Base-by-base conservation (phyloP, 1,140 invertebrate species). In the Lepidotrigona ventralis region DNA sequence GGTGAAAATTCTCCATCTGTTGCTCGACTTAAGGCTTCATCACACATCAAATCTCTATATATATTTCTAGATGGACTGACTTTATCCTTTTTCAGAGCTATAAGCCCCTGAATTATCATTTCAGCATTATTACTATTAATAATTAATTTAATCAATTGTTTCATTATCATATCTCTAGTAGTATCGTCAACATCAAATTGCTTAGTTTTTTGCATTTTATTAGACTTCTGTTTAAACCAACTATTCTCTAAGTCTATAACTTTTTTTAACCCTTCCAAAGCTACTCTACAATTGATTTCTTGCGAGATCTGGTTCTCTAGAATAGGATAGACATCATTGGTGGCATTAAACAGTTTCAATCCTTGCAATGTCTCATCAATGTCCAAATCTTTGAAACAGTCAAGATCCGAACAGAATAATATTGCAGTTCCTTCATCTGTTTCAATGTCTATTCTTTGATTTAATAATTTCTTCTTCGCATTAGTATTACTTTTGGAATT, bases 1-100 rank as follows among this genome's bases (percentile, higher is more conserved):
- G 97, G 87, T 29, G 91, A 93, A 56, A 97, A 93, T 75, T 95
- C 95, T 76, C 95, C 95, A 80, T 97, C 95, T 12, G 94, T 95
- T 15, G 95, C 94, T 91, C 95, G 91, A n/a, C 95, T 91, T 63
- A 97, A 91, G 53, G 95, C 91, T 92, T 97, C 96, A 88, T 96
- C 94, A 86, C 94, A 95, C 76, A 97, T 93, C 78, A 94, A 94
- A 77, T 95, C 92, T 86, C 95, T 94, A 86, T 95, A 95, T 19
- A 91, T 84, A 78, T 95, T 95, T 90, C 92, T 94, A 39, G 92
- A 60, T 6, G 90, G 87, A 71, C 92, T 95, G 33, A 93, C 86
- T 33, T 78, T 88, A 58, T 93, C 94, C 69, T 92, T 92, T 51
- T 89, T 87, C 19, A 95, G 84, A 1, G 93, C 63, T 53, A 91